Conservation (phyloP, 1,140 invertebrate species). For the Mya arenaria region DNA sequence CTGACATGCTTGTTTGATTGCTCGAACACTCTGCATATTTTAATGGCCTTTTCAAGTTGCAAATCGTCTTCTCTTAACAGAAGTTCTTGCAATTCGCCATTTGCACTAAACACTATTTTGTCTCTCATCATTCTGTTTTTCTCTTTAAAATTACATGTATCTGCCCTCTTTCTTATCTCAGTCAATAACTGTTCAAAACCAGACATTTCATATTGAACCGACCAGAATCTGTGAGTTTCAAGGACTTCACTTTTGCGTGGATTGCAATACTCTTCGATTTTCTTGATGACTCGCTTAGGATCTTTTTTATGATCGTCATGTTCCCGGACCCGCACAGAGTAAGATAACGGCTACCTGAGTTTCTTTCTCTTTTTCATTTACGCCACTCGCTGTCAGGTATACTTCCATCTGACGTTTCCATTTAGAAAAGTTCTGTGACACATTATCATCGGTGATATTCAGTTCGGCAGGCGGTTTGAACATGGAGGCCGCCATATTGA, state of each 20-base stretch:
- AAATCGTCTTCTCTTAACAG: constrained; percentile 15
- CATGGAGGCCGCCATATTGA: constrained; percentile 7
- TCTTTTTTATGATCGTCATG: constrained; percentile 17
- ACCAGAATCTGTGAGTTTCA: constrained; percentile 49
- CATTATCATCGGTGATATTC: constrained; percentile 12
- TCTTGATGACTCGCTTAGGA: constrained; percentile 7
- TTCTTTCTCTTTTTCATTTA: constrained; percentile 1
- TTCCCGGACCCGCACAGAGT: constrained; percentile 15
- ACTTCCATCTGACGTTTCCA: constrained; percentile 30
- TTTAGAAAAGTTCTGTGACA: constrained; percentile 10
- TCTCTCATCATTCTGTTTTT: constrained; percentile 27
- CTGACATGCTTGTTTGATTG: constrained; percentile 28
- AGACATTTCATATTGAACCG: neutral
- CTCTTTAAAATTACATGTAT: constrained; percentile 34
- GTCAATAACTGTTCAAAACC: constrained; percentile 34
- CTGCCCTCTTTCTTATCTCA: constrained; percentile 26
- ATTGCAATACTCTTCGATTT: constrained; percentile 43
- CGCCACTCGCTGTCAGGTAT: constrained; percentile 23
- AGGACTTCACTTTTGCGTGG: constrained; percentile 32
- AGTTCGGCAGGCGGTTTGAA: neutral
- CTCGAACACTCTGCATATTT: constrained; percentile 11
- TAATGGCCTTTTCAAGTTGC: neutral
- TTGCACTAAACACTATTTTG: constrained; percentile 26
- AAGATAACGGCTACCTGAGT: constrained; percentile 11
- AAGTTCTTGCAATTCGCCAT: constrained; percentile 20